Percentiles rank a stretch among this genome's conserved stretches.
These are phyloP conservation scores for Porites divaricata DNA, from an alignment of 92 coral and sea anemone genomes.

Conservation along the genomic window DNA sequence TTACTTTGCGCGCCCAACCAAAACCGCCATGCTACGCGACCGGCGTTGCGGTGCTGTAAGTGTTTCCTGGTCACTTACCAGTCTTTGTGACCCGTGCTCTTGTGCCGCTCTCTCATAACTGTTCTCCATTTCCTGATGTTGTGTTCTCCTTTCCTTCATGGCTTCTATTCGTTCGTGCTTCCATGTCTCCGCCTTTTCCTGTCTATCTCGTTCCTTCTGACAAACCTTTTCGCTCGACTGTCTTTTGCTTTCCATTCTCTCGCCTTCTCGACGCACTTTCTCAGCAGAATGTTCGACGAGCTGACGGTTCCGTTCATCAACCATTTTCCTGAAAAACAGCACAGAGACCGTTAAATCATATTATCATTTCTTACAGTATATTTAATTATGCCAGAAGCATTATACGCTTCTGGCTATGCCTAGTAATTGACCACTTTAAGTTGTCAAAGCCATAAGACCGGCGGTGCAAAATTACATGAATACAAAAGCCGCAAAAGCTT, in stretches of 20 bases:
- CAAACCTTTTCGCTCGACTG: constrained; percentile 59
- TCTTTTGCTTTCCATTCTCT: constrained; percentile 67
- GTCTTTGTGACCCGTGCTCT: constrained; percentile 66
- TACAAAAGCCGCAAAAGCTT: no score
- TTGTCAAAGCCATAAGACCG: no score
- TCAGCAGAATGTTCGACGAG: constrained; percentile 66
- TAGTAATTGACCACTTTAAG: background rate
- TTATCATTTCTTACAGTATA: background rate
- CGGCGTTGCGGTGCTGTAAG: background rate
- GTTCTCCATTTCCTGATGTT: constrained; percentile 85
- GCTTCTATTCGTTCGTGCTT: constrained; percentile 84
- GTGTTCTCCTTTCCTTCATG: constrained; percentile 69
- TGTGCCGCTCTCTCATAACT: constrained; percentile 82
- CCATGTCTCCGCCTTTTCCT: constrained; percentile 87
- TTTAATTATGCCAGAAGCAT: background rate
- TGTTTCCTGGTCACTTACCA: constrained; percentile 53
- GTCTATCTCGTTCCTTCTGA: constrained; percentile 71
- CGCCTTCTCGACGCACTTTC: constrained; percentile 56
- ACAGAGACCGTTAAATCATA: background rate
- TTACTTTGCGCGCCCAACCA: no score
- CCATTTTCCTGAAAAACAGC: constrained; percentile 59
- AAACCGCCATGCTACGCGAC: no score
- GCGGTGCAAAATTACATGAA: no score
- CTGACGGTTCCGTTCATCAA: constrained; percentile 72
- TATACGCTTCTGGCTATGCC: background rate